A percentile compares a stretch with the other conserved stretches of the same genome.
Conservation (phyloP, 2,113 vertebrate species). For the Nesoenas mayeri region DNA sequence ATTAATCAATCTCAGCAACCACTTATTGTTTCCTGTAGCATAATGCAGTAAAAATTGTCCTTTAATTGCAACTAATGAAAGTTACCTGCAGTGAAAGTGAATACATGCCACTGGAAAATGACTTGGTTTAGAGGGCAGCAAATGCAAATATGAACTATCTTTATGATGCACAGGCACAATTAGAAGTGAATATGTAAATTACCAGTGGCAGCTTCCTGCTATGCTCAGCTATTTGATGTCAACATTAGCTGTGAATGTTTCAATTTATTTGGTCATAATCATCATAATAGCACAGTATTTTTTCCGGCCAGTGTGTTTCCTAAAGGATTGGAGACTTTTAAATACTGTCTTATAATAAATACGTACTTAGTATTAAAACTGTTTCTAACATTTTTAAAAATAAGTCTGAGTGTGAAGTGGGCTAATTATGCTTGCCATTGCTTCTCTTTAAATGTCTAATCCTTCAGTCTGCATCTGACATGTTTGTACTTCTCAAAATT, state of each 20-base stretch:
- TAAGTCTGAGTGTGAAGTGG: not conserved
- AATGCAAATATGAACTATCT: constrained; percentile 7
- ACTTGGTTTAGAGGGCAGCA: constrained; percentile 16
- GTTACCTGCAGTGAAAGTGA: constrained; percentile 32
- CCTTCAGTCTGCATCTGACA: not conserved
- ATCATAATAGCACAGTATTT: not conserved
- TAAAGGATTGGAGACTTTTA: not conserved
- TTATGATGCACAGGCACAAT: constrained; percentile 17
- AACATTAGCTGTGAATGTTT: constrained; percentile 2
- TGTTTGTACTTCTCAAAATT: not conserved
- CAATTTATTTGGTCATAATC: constrained; percentile 10
- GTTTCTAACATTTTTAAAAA: not conserved
- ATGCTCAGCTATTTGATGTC: not conserved
- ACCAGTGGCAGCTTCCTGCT: not conserved
- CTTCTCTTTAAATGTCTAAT: not conserved
- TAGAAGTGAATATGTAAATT: constrained; percentile 37
- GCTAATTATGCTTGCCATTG: not conserved
- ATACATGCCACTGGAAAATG: not conserved
- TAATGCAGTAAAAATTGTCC: constrained; percentile 34
- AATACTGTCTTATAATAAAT: not conserved
- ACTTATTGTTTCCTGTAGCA: constrained; percentile 44
- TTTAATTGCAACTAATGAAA: constrained; percentile 55
- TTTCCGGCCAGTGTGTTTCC: not conserved
- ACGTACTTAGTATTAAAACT: not conserved
- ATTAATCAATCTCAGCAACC: constrained; percentile 49